Conservation (phyloP, 2,888 invertebrate genomes). For the Muscina levida region DNA sequence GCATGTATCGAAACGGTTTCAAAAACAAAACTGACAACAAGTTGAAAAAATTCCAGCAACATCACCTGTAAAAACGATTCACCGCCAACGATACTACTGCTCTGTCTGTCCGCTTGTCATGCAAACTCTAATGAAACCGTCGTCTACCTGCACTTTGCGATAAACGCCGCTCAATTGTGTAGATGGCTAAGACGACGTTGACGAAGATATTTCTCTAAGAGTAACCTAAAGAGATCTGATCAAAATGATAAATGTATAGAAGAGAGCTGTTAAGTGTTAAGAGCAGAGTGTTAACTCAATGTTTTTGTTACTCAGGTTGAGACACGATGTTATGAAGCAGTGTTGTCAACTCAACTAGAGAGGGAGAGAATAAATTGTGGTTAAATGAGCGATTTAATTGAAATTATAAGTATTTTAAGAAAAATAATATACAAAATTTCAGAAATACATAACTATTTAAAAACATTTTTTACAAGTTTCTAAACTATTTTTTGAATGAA, state of each 20-base stretch:
- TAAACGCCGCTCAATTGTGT: not conserved
- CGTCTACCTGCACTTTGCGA: slow-evolving; percentile 43
- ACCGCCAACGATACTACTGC: not conserved
- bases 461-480: no score
- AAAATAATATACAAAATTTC: no score
- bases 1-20: slow-evolving; percentile 58
- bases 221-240: slow-evolving; percentile 17
- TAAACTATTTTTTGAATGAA: no score
- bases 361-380: no score
- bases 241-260: not conserved
- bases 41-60: slow-evolving; percentile 58
- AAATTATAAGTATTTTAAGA: no score
- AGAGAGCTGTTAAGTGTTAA: slow-evolving; percentile 1
- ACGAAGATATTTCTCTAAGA: not conserved
- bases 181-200: not conserved
- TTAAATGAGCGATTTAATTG: no score
- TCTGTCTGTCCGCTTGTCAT: slow-evolving; percentile 14
- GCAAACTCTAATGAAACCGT: slow-evolving; percentile 21
- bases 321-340: not conserved
- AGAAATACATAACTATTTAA: no score
- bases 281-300: slow-evolving; percentile 22
- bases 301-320: no score
- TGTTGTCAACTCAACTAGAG: slow-evolving; percentile 27
- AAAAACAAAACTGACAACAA: slow-evolving; percentile 63
- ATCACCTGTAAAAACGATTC: slow-evolving; percentile 57